Base-by-base conservation (phyloP, 2,888 invertebrate species). In the Volucella inanis region DNA sequence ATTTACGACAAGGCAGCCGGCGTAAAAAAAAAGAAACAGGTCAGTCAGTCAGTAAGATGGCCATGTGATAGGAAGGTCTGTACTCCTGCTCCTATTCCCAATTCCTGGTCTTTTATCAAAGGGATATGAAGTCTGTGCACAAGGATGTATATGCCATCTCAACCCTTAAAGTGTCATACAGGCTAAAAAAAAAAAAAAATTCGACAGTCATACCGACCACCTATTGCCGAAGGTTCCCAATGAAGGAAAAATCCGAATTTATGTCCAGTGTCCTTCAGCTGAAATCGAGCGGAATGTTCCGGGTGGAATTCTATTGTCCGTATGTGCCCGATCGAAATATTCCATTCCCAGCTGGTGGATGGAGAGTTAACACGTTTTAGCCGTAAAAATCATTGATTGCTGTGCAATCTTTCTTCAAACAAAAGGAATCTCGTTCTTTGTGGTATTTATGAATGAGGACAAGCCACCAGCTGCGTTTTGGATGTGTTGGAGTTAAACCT, bases 371-470 rank as follows among this genome's bases (percentile, higher is more conserved):
- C 76, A 76, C 76, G 76, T 76, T 68, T 76, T 52, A n/a, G 15
- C 52, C 67, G 68, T 76, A 4, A 76, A 68, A 76, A 67, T 61
- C 67, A 47, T 68, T 76, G 61, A 76, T 54, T 38, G 59, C 49
- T 49, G 47, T 14, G 31, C 31, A 41, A 3, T 50, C n/a, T 38
- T n/a, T 38, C 18, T 41, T 43, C 3, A 39, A 41, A 41, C 38
- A 39, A 8, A 15, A n/a, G 22, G 59, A 22, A 12, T 12, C 50
- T 22, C 22, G 22, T 22, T 22, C 45, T 22, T 76, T 68, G 61
- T 61, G 22, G 38, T 67, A 68, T 68, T 68, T 76, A 76, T 68
- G 76, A 68, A 54, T 67, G 45, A 47, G 41, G 43, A 54, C 43
- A 3, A 31, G 67, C 15, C 15, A 39, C 8, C 10, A 14, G 38